Percentiles rank a stretch among this genome's conserved stretches.
Evolutionary conservation across 1,140 invertebrate species (phyloP).

Genomic region (Macrosteles quadrilineatus): DNA sequence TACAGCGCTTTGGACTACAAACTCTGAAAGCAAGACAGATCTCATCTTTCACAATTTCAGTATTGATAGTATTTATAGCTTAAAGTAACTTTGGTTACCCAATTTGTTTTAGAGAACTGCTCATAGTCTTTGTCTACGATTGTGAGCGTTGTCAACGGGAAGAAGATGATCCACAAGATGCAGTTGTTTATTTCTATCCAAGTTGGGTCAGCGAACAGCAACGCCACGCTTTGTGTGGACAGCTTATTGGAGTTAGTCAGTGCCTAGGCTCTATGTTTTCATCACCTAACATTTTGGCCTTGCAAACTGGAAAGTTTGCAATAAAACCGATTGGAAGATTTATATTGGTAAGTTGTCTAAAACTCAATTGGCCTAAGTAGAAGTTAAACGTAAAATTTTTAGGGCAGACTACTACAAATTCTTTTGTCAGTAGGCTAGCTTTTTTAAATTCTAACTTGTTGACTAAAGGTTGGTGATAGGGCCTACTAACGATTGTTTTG

Average conservation of each 20-base stretch:
- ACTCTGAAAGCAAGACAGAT: too few relatives aligned
- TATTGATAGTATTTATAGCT: too few relatives aligned
- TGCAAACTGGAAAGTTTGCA: conserved; percentile 83
- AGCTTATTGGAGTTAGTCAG: conserved; percentile 78
- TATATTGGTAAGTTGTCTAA: conserved; percentile 69
- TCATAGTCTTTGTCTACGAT: conserved; percentile 87
- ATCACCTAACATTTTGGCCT: conserved; percentile 67
- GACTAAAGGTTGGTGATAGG: too few relatives aligned
- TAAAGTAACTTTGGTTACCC: too few relatives aligned
- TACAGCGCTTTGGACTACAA: too few relatives aligned
- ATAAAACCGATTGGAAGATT: conserved; percentile 76
- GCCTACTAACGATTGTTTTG: too few relatives aligned
- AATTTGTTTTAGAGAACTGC: conserved; percentile 75
- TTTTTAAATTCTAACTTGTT: too few relatives aligned
- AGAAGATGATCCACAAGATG: conserved; percentile 81
- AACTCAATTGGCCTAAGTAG: too few relatives aligned
- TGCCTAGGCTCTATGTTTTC: conserved; percentile 74
- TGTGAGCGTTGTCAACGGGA: conserved; percentile 72
- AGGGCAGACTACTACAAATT: too few relatives aligned
- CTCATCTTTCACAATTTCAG: too few relatives aligned
- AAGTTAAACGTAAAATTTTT: too few relatives aligned
- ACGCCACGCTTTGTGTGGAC: conserved; percentile 74
- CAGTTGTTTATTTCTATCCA: conserved; percentile 86
- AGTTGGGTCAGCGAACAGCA: conserved; percentile 81
- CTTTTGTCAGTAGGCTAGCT: too few relatives aligned